These are phyloP conservation scores for Platycercus adscitus DNA, from an alignment of 2,113 vertebrate genomes.

Conservation along the genomic window DNA sequence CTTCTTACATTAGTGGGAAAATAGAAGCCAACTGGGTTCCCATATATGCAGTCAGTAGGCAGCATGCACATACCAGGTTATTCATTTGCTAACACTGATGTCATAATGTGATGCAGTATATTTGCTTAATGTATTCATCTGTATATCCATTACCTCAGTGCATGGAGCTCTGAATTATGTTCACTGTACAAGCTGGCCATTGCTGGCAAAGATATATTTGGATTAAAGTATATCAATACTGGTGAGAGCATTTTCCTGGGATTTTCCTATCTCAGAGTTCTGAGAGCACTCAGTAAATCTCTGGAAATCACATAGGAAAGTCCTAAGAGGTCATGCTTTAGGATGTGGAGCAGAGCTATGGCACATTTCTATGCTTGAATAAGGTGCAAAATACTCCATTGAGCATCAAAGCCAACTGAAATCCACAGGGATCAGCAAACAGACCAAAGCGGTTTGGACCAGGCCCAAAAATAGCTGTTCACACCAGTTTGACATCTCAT, in stretches of 20 bases:
- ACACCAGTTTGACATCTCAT: neutral
- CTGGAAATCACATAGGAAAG: neutral
- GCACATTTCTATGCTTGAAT: neutral
- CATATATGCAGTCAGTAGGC: neutral
- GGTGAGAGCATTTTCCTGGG: neutral
- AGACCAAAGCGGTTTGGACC: neutral
- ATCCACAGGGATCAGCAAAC: neutral
- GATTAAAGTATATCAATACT: neutral
- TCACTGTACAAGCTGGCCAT: neutral
- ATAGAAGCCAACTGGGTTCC: neutral
- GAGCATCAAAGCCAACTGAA: neutral
- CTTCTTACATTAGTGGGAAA: neutral
- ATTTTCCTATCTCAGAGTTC: neutral
- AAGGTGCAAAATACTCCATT: neutral
- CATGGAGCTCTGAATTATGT: neutral
- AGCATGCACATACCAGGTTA: neutral
- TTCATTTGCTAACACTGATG: neutral
- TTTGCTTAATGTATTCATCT: neutral
- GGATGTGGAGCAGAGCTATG: neutral
- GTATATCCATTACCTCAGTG: neutral
- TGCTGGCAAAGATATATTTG: neutral
- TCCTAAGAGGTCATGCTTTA: neutral
- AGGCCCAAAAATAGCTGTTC: neutral
- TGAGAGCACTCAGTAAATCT: neutral
- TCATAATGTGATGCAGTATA: neutral